Conservation (phyloP, 1,140 invertebrate species). For the Bombyx mori region ASM3026992v2 NC_085110.1:11391501-11392000, state of each 20-base stretch:
- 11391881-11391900: conserved; percentile 88
- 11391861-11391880: conserved; percentile 85
- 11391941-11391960: conserved; percentile 62
- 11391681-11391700: conserved; percentile 74
- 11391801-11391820: conserved; percentile 61
- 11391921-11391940: conserved; percentile 77
- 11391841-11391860: conserved; percentile 84
- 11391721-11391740: conserved; percentile 64
- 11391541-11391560: conserved; percentile 44
- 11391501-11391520: conserved; percentile 27
- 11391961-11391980: conserved; percentile 58
- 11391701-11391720: conserved; percentile 37
- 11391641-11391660: conserved; percentile 88
- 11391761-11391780: conserved; percentile 65
- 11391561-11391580: conserved; percentile 47
- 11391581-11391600: conserved; percentile 73
- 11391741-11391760: conserved; percentile 50
- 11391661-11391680: conserved; percentile 81
- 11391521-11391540: conserved; percentile 27
- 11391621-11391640: conserved; percentile 88
- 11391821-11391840: conserved; percentile 71
- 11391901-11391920: conserved; percentile 91
- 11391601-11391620: conserved; percentile 93
- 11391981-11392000: conserved; percentile 59
- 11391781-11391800: conserved; percentile 66